Percentiles rank a stretch among this genome's conserved stretches.
Evolutionary conservation across 2,888 invertebrate genomes (phyloP).

Genomic region (Pachymerium ferrugineum): DNA sequence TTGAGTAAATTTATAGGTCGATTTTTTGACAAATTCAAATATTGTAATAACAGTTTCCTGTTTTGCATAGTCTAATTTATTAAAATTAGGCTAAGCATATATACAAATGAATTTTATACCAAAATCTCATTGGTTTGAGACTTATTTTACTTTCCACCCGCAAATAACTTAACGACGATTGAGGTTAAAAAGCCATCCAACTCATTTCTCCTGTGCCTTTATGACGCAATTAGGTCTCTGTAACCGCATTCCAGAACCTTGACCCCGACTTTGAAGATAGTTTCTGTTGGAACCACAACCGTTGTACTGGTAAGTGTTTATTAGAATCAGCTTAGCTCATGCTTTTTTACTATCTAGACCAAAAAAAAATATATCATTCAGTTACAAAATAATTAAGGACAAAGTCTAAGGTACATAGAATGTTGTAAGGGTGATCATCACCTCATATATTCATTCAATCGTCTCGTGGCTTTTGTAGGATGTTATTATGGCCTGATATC

Average conservation of each 20-base stretch:
- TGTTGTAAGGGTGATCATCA: too few species aligned
- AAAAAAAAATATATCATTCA: neutral
- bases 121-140: too few species aligned
- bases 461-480: neutral
- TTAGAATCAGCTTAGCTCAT: too few species aligned
- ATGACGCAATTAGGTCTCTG: neutral
- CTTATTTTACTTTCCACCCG: neutral
- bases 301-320: too few species aligned
- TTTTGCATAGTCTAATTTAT: too few species aligned
- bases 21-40: too few species aligned
- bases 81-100: too few species aligned
- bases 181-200: conserved; percentile 8
- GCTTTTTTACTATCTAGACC: neutral
- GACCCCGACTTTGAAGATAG: neutral
- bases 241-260: conserved; percentile 13
- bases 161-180: neutral
- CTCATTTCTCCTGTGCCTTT: neutral
- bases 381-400: neutral
- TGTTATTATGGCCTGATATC: neutral
- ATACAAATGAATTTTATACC: too few species aligned
- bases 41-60: too few species aligned
- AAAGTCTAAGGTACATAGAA: too few species aligned
- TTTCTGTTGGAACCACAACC: too few species aligned
- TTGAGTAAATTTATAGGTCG: too few species aligned
- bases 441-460: neutral